A percentile compares a stretch with the other conserved stretches of the same genome.
Evolutionary conservation across 2,113 vertebrate genomes (phyloP).

Genomic region (Macquaria australasica): DNA sequence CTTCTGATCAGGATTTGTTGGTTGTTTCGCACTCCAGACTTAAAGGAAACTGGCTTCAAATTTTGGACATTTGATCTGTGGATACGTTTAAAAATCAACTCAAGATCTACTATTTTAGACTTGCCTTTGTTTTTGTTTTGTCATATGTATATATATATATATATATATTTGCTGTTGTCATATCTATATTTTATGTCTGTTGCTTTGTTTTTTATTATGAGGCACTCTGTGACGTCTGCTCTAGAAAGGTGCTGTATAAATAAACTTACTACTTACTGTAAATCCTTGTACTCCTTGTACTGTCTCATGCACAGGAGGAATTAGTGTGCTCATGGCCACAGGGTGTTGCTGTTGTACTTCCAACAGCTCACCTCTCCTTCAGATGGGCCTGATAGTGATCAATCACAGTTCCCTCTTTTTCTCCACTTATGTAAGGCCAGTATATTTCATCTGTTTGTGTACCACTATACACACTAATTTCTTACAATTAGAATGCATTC

Average conservation of each 20-base stretch:
- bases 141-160: no score
- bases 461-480: slow-evolving; percentile 61
- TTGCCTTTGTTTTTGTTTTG: not conserved
- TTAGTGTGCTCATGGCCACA: slow-evolving; percentile 59
- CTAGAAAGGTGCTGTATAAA: not conserved
- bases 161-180: no score
- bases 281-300: not conserved
- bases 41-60: no score
- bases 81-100: not conserved
- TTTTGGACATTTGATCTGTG: not conserved
- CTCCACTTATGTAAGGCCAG: slow-evolving; percentile 62
- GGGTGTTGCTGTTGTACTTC: slow-evolving; percentile 81
- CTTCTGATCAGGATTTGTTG: no score
- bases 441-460: slow-evolving; percentile 65
- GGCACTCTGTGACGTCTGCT: not conserved
- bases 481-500: slow-evolving; percentile 80
- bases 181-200: not conserved
- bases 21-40: no score
- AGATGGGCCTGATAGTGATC: slow-evolving; percentile 33
- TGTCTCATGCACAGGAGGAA: not conserved
- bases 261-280: not conserved
- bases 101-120: not conserved
- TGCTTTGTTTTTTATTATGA: not conserved
- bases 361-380: slow-evolving; percentile 2
- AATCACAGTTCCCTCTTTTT: slow-evolving; percentile 40